phyloP scores from a whole-genome alignment of 2,888 invertebrate genomes.

The Laspeyria flexula region DNA sequence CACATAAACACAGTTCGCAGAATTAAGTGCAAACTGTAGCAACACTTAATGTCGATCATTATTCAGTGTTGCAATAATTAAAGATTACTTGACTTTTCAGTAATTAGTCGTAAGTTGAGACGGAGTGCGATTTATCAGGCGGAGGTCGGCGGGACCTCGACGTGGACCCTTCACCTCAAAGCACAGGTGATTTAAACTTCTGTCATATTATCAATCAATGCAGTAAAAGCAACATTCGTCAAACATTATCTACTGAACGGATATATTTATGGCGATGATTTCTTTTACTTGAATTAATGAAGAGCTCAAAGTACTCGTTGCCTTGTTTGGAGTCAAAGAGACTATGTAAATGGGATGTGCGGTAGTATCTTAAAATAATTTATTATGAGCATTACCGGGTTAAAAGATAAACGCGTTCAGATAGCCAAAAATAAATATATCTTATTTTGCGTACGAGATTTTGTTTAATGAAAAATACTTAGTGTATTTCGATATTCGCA shows the following conservation, averaged over 20 bases:
- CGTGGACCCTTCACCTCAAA: slow-evolving; percentile 37
- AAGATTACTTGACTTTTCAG: slow-evolving; percentile 45
- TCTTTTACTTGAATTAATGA: not conserved
- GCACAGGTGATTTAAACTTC: slow-evolving; percentile 35
- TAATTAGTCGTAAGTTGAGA: slow-evolving; percentile 41
- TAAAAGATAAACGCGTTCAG: too few relatives aligned
- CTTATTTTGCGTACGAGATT: too few relatives aligned
- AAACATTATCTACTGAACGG: slow-evolving; percentile 17
- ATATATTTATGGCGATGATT: not conserved
- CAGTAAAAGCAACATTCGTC: slow-evolving; percentile 18
- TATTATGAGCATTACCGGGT: too few relatives aligned
- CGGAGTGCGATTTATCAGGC: slow-evolving; percentile 40
- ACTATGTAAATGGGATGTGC: not conserved
- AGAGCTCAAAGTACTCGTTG: not conserved
- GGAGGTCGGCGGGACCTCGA: slow-evolving; percentile 34
- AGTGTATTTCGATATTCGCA: too few relatives aligned
- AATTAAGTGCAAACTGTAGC: slow-evolving; percentile 45
- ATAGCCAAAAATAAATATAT: too few relatives aligned
- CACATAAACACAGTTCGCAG: slow-evolving; percentile 32
- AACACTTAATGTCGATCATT: slow-evolving; percentile 38
- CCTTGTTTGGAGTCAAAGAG: slow-evolving; percentile 4
- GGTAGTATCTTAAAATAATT: too few relatives aligned
- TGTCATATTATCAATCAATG: slow-evolving; percentile 40
- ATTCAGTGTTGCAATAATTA: slow-evolving; percentile 45
- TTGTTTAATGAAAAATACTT: too few relatives aligned